Conservation (phyloP, 2,888 invertebrate genomes). For the Merodon equestris region DNA sequence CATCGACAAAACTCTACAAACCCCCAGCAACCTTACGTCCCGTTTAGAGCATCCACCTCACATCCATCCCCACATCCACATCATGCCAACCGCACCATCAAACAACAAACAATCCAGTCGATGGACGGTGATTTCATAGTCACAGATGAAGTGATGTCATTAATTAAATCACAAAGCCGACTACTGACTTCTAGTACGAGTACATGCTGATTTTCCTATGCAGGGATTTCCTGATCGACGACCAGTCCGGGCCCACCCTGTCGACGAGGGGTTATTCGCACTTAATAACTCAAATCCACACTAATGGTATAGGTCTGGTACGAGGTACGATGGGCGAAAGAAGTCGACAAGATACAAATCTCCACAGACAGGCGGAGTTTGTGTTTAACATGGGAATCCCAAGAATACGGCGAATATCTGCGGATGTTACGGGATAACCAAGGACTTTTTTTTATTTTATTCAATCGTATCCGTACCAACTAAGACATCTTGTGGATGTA, state of each 20-base stretch:
- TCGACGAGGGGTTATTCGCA: conserved; percentile 15
- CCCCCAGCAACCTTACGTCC: neutral
- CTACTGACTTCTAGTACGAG: conserved; percentile 5
- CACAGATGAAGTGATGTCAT: conserved; percentile 41
- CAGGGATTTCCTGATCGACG: conserved; percentile 4
- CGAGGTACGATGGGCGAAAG: neutral
- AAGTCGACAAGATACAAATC: conserved; percentile 23
- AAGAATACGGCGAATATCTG: neutral
- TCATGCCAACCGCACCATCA: conserved; percentile 4
- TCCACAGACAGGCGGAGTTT: conserved; percentile 11
- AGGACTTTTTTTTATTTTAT: conserved; percentile 31
- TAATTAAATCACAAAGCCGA: conserved; percentile 38
- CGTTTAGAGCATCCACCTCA: no score
- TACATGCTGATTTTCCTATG: conserved; percentile 20
- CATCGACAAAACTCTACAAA: conserved; percentile 27
- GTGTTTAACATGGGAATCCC: conserved; percentile 15
- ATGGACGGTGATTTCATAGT: conserved; percentile 19
- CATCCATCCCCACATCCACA: no score
- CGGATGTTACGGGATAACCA: conserved; percentile 9
- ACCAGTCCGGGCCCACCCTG: neutral
- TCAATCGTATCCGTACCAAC: no score
- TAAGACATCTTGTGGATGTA: neutral
- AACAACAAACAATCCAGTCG: neutral
- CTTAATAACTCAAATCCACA: conserved; percentile 46
- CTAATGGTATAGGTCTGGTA: neutral